A percentile compares a stretch with the other conserved stretches of the same genome.
These are phyloP conservation scores for Cardiocondyla obscurior DNA, from an alignment of 1,140 invertebrate species.

Conservation along the genomic window DNA sequence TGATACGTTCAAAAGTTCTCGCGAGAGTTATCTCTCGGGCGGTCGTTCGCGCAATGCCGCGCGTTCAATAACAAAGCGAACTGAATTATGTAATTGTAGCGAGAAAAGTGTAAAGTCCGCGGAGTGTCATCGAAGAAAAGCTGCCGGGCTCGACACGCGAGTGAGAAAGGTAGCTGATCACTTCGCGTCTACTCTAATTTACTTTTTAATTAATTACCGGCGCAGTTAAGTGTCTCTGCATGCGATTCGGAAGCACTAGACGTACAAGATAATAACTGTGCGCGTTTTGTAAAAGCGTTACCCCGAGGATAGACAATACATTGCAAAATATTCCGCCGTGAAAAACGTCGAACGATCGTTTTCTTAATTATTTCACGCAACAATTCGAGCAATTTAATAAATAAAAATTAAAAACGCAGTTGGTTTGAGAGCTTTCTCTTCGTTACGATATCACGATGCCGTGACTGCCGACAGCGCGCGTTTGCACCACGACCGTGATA, in stretches of 20 bases:
- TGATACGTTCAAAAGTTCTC: constrained; percentile 27
- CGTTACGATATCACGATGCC: constrained; percentile 5
- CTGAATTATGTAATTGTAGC: constrained; percentile 38
- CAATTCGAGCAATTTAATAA: neutral
- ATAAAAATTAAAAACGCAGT: neutral
- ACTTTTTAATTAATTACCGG: constrained; percentile 23
- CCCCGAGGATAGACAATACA: neutral
- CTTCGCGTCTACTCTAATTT: constrained; percentile 5
- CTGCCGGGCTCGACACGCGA: neutral
- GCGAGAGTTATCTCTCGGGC: constrained; percentile 19
- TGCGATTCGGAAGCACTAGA: neutral
- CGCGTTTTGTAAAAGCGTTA: neutral
- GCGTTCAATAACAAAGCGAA: neutral
- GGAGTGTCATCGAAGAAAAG: constrained; percentile 25
- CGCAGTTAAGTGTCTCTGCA: constrained; percentile 2
- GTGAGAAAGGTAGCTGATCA: neutral
- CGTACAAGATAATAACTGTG: neutral
- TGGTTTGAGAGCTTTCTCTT: constrained; percentile 5
- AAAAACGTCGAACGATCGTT: neutral
- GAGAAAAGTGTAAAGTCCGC: constrained; percentile 7
- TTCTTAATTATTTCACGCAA: neutral
- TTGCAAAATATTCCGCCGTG: neutral
- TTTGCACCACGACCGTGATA: neutral
- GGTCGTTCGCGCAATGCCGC: constrained; percentile 16
- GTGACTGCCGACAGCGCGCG: constrained; percentile 3